Base-by-base conservation (phyloP, 2,888 invertebrate genomes). In the Nemoura dubitans region DNA sequence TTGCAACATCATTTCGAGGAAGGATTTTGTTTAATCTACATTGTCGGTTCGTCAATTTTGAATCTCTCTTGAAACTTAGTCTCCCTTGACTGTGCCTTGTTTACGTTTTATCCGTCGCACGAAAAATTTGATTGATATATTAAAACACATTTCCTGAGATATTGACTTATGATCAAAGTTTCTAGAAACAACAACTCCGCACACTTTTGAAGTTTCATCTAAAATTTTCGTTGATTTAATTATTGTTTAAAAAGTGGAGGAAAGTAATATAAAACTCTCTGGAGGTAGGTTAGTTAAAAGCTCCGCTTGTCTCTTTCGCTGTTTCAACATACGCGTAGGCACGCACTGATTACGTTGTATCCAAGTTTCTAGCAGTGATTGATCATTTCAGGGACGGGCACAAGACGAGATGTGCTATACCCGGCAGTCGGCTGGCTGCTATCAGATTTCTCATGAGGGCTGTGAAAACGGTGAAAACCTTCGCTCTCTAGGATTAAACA, bases 391-490 rank as follows among this genome's bases (percentile, higher is more conserved):
- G 81, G 59, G 78, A 78, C 78, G 78, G 10, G 26, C 25, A 5
- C n/a, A 42, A 83, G 83, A 81, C 81, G 81, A 81, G 29, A 59
- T 21, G 59, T 36, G 36, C 10, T 36, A 59, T 10, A 10, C 1
- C 16, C 16, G 16, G 14, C 16, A 6, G 21, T 10, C 10, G 78
- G 26, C 78, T 28, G 78, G 27, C 78, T n/a, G 42, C 36, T 36
- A 36, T 36, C 21, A 87, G 87, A 87, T 87, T 87, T 87, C 87
- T 87, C 87, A 30, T 29, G 87, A 87, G 87, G 81, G 87, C 80
- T 81, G 87, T 87, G 85, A 87, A 87, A 26, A 28, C 80, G 43
- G 87, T 87, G 85, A 87, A 87, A 26, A 28, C n/a, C 36, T 83
- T 16, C 42, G 42, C 36, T 26, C 27, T 26, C 43, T 42, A 21